Evolutionary conservation across 2,113 vertebrate genomes (phyloP).

Genomic region (Corythoichthys haematopterus): DNA sequence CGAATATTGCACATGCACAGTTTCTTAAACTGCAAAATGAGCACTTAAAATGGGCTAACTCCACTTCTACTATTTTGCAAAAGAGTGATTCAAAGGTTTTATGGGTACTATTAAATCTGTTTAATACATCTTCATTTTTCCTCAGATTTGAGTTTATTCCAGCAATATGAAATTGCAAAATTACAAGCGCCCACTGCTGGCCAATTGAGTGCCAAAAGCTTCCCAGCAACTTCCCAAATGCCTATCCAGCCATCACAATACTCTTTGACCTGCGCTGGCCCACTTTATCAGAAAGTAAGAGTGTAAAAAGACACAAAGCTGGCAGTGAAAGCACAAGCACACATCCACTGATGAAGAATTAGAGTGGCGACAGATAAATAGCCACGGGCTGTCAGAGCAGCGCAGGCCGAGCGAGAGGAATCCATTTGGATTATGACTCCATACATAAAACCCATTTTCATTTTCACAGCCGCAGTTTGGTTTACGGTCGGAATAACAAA

Average conservation of each 20-base stretch:
- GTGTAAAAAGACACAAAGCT: not conserved
- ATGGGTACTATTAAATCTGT: not conserved
- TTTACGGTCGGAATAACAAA: conserved; percentile 72
- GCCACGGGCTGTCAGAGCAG: conserved; percentile 44
- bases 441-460: conserved; percentile 75
- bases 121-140: not conserved
- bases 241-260: not conserved
- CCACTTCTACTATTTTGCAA: not conserved
- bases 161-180: not conserved
- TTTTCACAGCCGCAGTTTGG: conserved; percentile 60
- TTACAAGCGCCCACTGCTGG: conserved; percentile 38
- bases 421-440: conserved; percentile 76
- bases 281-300: not conserved
- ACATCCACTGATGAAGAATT: conserved; percentile 75
- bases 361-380: conserved; percentile 66
- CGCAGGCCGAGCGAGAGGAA: conserved; percentile 44
- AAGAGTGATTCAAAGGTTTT: not conserved
- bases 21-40: too few relatives aligned
- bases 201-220: conserved; percentile 3
- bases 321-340: conserved; percentile 45
- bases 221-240: not conserved
- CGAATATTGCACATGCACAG: too few relatives aligned
- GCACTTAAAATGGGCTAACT: not conserved
- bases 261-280: not conserved
- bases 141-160: not conserved